A percentile compares a stretch with the other conserved stretches of the same genome.
These are phyloP conservation scores for Zaprionus lineosus DNA, from an alignment of 2,888 invertebrate species.

Conservation along the genomic window DNA sequence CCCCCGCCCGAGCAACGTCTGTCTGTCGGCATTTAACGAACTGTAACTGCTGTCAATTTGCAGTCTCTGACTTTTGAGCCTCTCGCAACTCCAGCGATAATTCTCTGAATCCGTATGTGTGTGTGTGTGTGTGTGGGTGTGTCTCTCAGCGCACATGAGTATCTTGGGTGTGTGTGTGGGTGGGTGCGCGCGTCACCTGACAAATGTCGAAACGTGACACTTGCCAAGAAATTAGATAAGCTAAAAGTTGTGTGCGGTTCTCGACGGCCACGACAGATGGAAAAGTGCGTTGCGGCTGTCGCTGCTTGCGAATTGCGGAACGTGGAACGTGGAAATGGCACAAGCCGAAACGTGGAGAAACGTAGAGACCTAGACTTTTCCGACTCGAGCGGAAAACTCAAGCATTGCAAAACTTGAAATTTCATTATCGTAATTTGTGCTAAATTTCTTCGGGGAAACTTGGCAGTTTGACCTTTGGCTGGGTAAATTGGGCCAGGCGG, in stretches of 20 bases:
- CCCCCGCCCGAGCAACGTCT: slow-evolving; percentile 15
- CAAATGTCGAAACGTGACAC: slow-evolving; percentile 78
- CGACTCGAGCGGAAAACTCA: neutral
- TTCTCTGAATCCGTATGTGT: slow-evolving; percentile 33
- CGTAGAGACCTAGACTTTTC: no score
- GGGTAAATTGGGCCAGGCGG: no score
- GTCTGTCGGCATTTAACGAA: slow-evolving; percentile 72
- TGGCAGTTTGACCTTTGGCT: no score
- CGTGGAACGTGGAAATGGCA: no score
- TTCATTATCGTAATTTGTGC: neutral
- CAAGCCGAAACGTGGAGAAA: no score
- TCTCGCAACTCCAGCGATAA: slow-evolving; percentile 59
- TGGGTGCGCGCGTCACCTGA: slow-evolving; percentile 61
- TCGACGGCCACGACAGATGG: slow-evolving; percentile 18
- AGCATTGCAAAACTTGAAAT: neutral
- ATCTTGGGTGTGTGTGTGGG: slow-evolving; percentile 7
- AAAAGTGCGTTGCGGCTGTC: slow-evolving; percentile 21
- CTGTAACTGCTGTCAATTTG: slow-evolving; percentile 80
- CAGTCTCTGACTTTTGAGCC: slow-evolving; percentile 77
- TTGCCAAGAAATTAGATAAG: slow-evolving; percentile 78
- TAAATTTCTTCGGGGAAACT: no score
- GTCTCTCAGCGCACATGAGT: no score
- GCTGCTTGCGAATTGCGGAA: no score
- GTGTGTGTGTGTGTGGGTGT: slow-evolving; percentile 2
- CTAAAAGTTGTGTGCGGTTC: slow-evolving; percentile 51